phyloP scores from a whole-genome alignment of 2,888 invertebrate genomes.

The Drosophila conformis region DNA sequence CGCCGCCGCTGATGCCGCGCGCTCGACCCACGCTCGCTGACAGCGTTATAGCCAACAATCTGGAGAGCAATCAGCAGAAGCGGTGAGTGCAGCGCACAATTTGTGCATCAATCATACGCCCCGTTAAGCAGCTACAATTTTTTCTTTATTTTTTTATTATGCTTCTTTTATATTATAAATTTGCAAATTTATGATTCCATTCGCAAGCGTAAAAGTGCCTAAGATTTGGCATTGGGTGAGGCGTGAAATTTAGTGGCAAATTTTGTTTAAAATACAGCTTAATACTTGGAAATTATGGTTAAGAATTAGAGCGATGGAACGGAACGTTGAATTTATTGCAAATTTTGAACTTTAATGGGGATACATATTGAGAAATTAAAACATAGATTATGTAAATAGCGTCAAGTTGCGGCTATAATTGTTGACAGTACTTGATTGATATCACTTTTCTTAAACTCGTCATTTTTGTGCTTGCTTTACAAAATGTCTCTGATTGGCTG shows the following conservation, averaged over 20 bases:
- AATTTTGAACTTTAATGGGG: not conserved
- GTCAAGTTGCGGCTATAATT: not conserved
- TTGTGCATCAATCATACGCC: constrained; percentile 65
- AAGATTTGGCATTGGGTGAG: constrained; percentile 2
- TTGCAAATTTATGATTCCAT: constrained; percentile 26
- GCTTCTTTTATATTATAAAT: not conserved
- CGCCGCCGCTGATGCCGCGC: constrained; percentile 84
- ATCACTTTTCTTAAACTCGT: not conserved
- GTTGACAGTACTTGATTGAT: not conserved
- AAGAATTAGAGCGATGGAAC: not conserved
- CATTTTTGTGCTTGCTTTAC: not conserved
- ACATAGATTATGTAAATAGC: not conserved
- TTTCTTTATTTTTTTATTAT: constrained; percentile 3
- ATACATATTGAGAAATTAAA: not conserved
- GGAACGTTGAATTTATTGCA: too few relatives aligned
- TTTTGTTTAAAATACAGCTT: not conserved
- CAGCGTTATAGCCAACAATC: constrained; percentile 77
- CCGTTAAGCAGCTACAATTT: constrained; percentile 16
- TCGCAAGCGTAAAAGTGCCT: not conserved
- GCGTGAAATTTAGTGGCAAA: not conserved
- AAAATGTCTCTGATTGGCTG: not conserved
- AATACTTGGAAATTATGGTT: not conserved
- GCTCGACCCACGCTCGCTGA: constrained; percentile 71
- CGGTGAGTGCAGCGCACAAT: constrained; percentile 61
- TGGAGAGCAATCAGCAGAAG: constrained; percentile 77